Evolutionary conservation across 2,797 vertebrate species (phyloP), one percentile per base, ranked within the genome.

Genomic region (Tympanoctomys barrerae): DNA sequence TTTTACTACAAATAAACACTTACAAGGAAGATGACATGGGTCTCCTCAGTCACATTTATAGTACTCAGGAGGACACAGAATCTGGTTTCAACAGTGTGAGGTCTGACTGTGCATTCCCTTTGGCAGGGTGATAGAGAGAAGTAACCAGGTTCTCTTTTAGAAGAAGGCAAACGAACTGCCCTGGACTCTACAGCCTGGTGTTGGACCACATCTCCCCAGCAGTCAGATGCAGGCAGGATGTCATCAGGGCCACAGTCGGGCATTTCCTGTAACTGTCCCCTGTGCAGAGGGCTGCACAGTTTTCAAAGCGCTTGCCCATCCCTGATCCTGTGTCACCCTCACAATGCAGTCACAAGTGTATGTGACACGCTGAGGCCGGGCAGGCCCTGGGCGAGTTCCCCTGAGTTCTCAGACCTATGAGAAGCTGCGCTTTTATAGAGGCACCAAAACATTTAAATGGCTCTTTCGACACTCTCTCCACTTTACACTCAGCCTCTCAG

Each of bases 1-100:
- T 86, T 91, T 49, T 90, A 49, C 42, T 82, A 70, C 89, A 89
- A 95, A 91, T 64, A 91, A 70, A 61, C 28, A 73, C 31, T 87
- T 71, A 59, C 36, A 52, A 57, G 42, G 87, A 89, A 33, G 33
- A 78, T 36, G 21, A 24, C 7, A 4, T 84, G 77, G 42, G 4
- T 59, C 26, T 87, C n/a, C 61, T 24, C 3, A 18, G 62, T 62
- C 64, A 42, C 77, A 62, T 39, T 89, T 59, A 75, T 33, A 33
- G 12, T 2, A 21, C 11, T 70, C 52, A 16, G 49, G 16, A 78
- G 49, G 42, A 36, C 57, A 39, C 6, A 26, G 66, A 79, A 79
- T 26, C 26, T 33, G 1, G 18, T 82, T 61, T 87, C 77, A 90
- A 28, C 36, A 18, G 33, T 0, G 1, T 82, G 33, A 91, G 28